These are phyloP conservation scores for Dendroctonus ponderosae DNA, from an alignment of 1,140 invertebrate species.

Conservation along the genomic window DNA sequence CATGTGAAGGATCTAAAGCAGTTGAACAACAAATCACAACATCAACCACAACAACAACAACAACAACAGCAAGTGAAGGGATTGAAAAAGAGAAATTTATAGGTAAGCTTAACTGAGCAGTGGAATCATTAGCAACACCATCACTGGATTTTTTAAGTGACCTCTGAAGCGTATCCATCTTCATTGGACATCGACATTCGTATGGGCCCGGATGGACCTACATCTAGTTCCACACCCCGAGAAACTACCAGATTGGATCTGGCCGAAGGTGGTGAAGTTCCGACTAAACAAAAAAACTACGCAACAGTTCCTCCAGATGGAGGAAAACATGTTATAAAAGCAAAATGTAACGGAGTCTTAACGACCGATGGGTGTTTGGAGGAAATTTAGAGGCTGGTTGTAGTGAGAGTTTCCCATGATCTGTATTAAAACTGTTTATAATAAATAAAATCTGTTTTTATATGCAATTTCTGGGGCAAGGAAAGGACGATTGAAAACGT, in stretches of 20 bases:
- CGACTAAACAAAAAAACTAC: background rate
- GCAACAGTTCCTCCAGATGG: background rate
- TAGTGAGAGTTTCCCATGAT: background rate
- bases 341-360: background rate
- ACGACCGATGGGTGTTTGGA: conserved; percentile 5
- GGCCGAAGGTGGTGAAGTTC: background rate
- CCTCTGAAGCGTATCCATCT: background rate
- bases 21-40: background rate
- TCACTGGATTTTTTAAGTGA: background rate
- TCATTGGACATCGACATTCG: background rate
- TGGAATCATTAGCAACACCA: background rate
- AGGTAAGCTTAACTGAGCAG: too few species aligned
- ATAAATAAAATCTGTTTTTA: too few species aligned
- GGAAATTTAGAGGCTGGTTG: background rate
- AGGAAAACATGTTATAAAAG: background rate
- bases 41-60: too few species aligned
- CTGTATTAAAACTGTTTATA: too few species aligned
- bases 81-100: too few species aligned
- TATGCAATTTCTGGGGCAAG: too few species aligned
- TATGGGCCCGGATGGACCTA: background rate
- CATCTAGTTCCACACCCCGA: background rate
- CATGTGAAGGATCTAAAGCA: background rate
- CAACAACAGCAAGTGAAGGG: too few species aligned
- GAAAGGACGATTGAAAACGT: too few species aligned
- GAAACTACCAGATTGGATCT: background rate